Percentiles rank a stretch among this genome's conserved stretches.
Conservation (phyloP, 2,888 invertebrate species). For the Sesia apiformis region DNA sequence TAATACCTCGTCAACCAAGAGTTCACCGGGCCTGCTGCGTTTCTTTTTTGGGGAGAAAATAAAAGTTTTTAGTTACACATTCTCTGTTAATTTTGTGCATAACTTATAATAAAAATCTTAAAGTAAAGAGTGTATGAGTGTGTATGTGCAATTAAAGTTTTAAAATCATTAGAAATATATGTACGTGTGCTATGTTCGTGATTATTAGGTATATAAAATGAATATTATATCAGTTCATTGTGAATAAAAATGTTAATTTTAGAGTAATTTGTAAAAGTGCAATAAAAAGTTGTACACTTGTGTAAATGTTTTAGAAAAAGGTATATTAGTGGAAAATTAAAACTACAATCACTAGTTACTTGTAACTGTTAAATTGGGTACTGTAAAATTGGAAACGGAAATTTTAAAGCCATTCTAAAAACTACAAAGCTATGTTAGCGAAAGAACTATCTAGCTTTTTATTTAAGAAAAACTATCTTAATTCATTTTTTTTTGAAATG, state of each 20-base stretch:
- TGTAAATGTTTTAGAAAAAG: constrained; percentile 2
- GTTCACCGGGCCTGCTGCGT: constrained; percentile 86
- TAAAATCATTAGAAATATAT: background rate
- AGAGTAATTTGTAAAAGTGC: background rate
- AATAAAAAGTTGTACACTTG: background rate
- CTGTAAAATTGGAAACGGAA: constrained; percentile 5
- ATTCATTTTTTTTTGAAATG: no score
- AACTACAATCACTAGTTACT: constrained; percentile 19
- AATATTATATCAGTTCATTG: no score
- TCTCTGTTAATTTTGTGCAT: constrained; percentile 60
- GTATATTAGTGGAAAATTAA: constrained; percentile 39
- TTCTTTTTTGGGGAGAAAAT: constrained; percentile 77
- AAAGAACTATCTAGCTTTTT: constrained; percentile 18
- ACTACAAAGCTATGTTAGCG: constrained; percentile 41
- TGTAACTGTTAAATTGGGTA: background rate
- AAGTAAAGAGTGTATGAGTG: background rate
- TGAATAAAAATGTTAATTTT: background rate
- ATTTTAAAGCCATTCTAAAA: constrained; percentile 49
- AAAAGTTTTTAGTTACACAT: constrained; percentile 63
- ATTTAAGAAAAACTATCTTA: no score
- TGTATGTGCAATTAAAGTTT: constrained; percentile 16
- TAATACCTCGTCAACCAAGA: constrained; percentile 81
- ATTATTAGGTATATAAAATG: no score
- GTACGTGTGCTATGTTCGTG: background rate
- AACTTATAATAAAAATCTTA: constrained; percentile 22